These are phyloP conservation scores for Metellina segmentata DNA, from an alignment of 2,888 invertebrate species.

Conservation along the genomic window DNA sequence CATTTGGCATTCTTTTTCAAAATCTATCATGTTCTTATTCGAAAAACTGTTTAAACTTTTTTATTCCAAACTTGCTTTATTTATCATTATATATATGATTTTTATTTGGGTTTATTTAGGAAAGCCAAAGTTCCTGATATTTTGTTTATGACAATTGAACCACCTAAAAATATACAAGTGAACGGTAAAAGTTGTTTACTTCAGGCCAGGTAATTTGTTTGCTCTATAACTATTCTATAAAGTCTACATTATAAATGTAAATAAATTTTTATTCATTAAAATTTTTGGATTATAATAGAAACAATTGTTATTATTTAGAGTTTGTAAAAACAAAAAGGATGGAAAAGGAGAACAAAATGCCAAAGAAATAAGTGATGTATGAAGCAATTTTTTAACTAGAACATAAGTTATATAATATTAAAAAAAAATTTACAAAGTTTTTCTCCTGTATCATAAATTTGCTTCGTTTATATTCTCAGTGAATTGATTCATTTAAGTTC, in stretches of 20 bases:
- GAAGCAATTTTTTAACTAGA: slow-evolving; percentile 62
- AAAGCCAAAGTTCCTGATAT: slow-evolving; percentile 94
- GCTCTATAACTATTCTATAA: neutral
- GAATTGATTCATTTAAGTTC: neutral
- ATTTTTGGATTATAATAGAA: neutral
- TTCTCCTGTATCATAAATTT: neutral
- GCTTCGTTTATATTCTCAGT: neutral
- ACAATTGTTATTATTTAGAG: slow-evolving; percentile 78
- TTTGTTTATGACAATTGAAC: slow-evolving; percentile 92
- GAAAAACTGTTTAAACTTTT: too few relatives aligned
- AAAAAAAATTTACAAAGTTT: neutral
- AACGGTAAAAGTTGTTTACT: slow-evolving; percentile 84
- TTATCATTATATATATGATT: neutral
- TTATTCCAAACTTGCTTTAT: neutral
- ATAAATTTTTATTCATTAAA: neutral
- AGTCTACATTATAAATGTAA: neutral
- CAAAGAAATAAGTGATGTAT: slow-evolving; percentile 90
- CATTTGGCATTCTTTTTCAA: neutral
- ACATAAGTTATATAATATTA: too few relatives aligned
- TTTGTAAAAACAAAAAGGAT: slow-evolving; percentile 80
- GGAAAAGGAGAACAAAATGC: slow-evolving; percentile 82
- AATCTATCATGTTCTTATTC: neutral
- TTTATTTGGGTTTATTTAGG: slow-evolving; percentile 18
- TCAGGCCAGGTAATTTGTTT: slow-evolving; percentile 80
- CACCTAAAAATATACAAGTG: slow-evolving; percentile 88